Base-by-base conservation (phyloP, 2,113 vertebrate species). In the Scophthalmus maximus region DNA sequence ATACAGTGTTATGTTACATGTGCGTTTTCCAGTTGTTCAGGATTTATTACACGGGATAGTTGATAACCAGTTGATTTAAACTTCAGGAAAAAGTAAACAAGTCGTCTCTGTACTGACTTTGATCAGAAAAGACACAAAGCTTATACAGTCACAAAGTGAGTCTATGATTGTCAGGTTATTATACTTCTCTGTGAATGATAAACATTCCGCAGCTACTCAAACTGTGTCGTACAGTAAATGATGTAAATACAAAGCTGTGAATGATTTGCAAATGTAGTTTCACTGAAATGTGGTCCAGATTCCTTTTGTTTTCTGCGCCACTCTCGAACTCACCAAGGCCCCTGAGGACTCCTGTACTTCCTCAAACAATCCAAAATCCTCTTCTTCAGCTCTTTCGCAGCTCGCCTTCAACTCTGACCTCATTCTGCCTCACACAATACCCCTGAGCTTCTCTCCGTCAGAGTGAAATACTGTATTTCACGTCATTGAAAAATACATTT, bases 401-500 rank as follows among this genome's bases (percentile, higher is more conserved):
- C 47, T 50, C 62, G 49, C 57, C 18, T 63, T 58, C 57, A 46
- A 70, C 68, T 22, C 34, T 55, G 46, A 60, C 51, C 49, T 70
- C 74, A 46, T 72, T 71, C 65, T 20, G 30, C 14, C 38, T 9
- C 6, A 68, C 36, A 3, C 34, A 51, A 68, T 11, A 8, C 49
- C 73, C 68, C 69, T 58, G 60, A 80, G 78, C 76, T 25, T 56
- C 40, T 8, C 32, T 68, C 26, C 40, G 36, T 76, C 34, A 73
- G 53, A 66, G 25, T 47, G 57, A 67, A 79, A 64, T 56, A 27
- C 42, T 42, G n/a, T 10, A 3, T 79, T 58, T 69, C n/a, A 65
- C 14, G 4, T 72, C 0, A 12, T 71, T 78, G 44, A 81, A 82
- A 85, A 81, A 85, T 82, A 80, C 17, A 56, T 62, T 61, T 79